phyloP scores from a whole-genome alignment of 2,888 invertebrate genomes.

The Malthinus flaveolus region DNA sequence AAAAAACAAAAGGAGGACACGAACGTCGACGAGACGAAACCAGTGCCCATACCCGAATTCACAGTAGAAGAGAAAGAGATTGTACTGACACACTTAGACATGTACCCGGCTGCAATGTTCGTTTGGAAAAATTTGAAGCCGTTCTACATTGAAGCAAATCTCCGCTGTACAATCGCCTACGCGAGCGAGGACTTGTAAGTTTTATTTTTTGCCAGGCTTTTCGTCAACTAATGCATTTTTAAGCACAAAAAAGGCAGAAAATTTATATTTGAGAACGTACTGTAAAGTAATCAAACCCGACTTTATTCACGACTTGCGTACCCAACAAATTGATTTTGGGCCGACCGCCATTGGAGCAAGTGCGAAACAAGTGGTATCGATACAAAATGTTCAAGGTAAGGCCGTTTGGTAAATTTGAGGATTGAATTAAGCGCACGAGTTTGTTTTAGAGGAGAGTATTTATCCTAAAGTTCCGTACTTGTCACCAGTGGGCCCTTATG shows the following conservation, averaged over 20 bases:
- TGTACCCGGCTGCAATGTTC: constrained; percentile 41
- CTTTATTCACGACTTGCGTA: constrained; percentile 39
- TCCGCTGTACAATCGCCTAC: constrained; percentile 35
- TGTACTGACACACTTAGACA: constrained; percentile 34
- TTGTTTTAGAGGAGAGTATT: constrained; percentile 25
- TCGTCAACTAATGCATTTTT: background rate
- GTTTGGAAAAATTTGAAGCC: constrained; percentile 38
- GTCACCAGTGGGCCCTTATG: constrained; percentile 32
- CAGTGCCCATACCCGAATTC: constrained; percentile 22
- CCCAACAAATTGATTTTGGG: constrained; percentile 41
- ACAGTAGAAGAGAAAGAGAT: constrained; percentile 30
- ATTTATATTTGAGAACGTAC: constrained; percentile 32
- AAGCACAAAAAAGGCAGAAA: constrained; percentile 27
- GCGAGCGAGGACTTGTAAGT: constrained; percentile 19
- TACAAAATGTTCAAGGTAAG: constrained; percentile 40
- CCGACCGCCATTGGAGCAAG: constrained; percentile 31
- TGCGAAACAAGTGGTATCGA: constrained; percentile 29
- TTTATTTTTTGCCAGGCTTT: background rate
- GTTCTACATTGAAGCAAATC: constrained; percentile 33
- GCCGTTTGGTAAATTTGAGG: background rate
- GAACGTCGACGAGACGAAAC: background rate
- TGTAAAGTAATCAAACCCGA: constrained; percentile 40
- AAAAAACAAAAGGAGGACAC: constrained; percentile 6
- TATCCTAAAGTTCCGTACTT: constrained; percentile 26
- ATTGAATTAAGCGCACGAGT: background rate